These are phyloP conservation scores for Zootermopsis nevadensis DNA, from an alignment of 2,888 invertebrate species.

Conservation along the genomic window DNA sequence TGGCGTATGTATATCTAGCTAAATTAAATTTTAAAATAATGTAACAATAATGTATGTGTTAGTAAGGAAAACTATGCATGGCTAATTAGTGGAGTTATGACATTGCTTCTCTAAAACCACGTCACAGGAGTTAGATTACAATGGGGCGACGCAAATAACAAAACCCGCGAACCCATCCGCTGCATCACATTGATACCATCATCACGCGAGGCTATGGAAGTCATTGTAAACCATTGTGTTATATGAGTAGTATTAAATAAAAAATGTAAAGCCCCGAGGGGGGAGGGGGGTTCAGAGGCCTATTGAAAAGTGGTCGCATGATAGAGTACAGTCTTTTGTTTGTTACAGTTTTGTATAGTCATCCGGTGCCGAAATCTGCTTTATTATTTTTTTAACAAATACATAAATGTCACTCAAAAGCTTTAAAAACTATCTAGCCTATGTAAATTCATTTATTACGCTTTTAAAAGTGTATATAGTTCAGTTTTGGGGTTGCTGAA, in stretches of 20 bases:
- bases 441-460: conserved; percentile 19
- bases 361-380: conserved; percentile 30
- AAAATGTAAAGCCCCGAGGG: conserved; percentile 24
- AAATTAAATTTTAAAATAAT: no score
- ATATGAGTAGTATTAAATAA: conserved; percentile 27
- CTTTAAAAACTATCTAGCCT: background rate
- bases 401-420: conserved; percentile 28
- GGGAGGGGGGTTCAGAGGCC: conserved; percentile 15
- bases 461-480: background rate
- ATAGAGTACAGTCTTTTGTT: conserved; percentile 37
- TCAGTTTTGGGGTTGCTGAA: background rate
- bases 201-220: conserved; percentile 2
- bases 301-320: conserved; percentile 36
- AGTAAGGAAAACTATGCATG: no score
- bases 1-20: no score
- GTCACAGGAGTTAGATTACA: background rate
- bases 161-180: conserved; percentile 23
- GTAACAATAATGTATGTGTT: no score
- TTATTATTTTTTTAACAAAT: conserved; percentile 30
- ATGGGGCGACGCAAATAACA: conserved; percentile 24
- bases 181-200: background rate
- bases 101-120: background rate
- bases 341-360: conserved; percentile 30
- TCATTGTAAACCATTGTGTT: background rate
- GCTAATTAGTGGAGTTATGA: background rate